Base-by-base conservation (phyloP, 2,113 vertebrate species). In the Mormoops blainvillei region DNA sequence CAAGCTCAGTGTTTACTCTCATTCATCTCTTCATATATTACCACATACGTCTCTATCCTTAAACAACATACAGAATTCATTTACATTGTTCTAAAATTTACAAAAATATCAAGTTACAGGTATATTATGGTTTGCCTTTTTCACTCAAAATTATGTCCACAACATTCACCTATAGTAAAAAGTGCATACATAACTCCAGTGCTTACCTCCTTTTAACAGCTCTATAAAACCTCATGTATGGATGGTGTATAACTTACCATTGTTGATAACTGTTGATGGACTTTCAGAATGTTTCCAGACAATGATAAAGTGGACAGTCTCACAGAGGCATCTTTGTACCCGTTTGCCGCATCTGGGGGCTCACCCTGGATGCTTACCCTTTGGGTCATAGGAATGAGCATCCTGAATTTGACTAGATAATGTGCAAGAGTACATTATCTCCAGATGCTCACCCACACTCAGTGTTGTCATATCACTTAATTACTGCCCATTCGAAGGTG, bases 101-200 rank as follows among this genome's bases (percentile, higher is more conserved):
- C 14, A 91, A 68, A 45, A 89, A 63, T 38, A 92, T 58, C 45
- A 61, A 77, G 45, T 14, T 63, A 38, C 22, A 84, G 14, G 5
- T 7, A 95, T 48, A 68, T n/a, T 41, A 58, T 10, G 58, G 52
- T 93, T 78, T 63, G 8, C 54, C 65, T 89, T 95, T 84, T 92
- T 73, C 19, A 19, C 2, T 56, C 52, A 58, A 61, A 68, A 38
- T 65, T 33, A 70, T 20, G 12, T 76, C 74, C 38, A 19, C 45
- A 5, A 82, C n/a, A 63, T 50, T 67, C 36, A 56, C 20, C 36
- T 73, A 26, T 1, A 41, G 1, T 73, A 33, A 80, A 43, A n/a
- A n/a, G n/a, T n/a, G n/a, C n/a, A 67, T 20, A 0, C 0, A 0
- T 33, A 52, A 68, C 14, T 68, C 58, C 7, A 87, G 28, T 31